A percentile compares a stretch with the other conserved stretches of the same genome.
These are phyloP conservation scores for Acropternis orthonyx DNA, from an alignment of 2,797 vertebrate genomes.

Conservation along the genomic window DNA sequence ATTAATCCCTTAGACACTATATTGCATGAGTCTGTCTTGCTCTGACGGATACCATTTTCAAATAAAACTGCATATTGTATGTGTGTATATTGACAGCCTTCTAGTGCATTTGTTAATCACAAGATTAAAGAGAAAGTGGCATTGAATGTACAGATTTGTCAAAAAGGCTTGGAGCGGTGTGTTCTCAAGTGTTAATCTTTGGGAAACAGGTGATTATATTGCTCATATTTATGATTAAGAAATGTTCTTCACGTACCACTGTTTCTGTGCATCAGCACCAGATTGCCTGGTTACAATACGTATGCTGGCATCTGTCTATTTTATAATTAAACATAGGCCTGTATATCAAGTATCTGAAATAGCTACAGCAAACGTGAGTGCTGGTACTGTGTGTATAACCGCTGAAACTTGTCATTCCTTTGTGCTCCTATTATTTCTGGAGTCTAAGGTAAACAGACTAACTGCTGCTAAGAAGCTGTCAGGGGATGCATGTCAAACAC, in stretches of 20 bases:
- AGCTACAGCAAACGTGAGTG: background rate
- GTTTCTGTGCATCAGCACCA: background rate
- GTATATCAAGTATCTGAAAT: background rate
- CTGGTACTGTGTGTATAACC: background rate
- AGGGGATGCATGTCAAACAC: slow-evolving; percentile 70
- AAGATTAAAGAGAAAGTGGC: background rate
- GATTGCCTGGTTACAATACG: background rate
- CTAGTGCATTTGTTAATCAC: background rate
- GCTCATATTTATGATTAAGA: slow-evolving; percentile 52
- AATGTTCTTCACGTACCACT: background rate
- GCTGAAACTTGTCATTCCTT: slow-evolving; percentile 38
- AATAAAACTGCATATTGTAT: background rate
- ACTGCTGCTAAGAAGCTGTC: slow-evolving; percentile 70
- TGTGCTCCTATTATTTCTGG: slow-evolving; percentile 64
- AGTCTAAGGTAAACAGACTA: slow-evolving; percentile 69
- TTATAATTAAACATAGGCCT: slow-evolving; percentile 1
- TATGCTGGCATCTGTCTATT: background rate
- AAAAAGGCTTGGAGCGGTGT: background rate
- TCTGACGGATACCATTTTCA: background rate
- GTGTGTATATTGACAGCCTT: background rate
- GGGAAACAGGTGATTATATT: slow-evolving; percentile 22
- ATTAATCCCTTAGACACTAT: slow-evolving; percentile 12
- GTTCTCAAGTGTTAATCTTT: slow-evolving; percentile 31
- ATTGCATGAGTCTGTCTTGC: background rate
- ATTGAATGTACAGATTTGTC: slow-evolving; percentile 19